These are phyloP conservation scores for Leucopsar rothschildi DNA, from an alignment of 2,113 vertebrate species.

Conservation along the genomic window DNA sequence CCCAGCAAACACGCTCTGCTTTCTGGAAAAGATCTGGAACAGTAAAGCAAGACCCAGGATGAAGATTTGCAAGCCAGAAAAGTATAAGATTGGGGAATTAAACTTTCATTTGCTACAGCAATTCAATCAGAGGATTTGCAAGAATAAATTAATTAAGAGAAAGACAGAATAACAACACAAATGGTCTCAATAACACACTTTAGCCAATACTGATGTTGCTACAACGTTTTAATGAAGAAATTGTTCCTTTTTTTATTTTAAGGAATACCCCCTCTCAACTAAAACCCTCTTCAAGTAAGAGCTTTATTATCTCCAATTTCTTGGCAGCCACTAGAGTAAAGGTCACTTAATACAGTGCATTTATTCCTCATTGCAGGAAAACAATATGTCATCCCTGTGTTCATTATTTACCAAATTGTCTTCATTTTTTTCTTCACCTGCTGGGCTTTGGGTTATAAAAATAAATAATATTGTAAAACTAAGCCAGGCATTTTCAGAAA, in stretches of 20 bases:
- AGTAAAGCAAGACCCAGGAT: neutral
- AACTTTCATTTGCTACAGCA: slow-evolving; percentile 1
- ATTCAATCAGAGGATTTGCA: slow-evolving; percentile 23
- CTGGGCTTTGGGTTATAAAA: slow-evolving; percentile 67
- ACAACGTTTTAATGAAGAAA: slow-evolving; percentile 53
- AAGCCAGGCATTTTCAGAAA: slow-evolving; percentile 59
- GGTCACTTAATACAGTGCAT: slow-evolving; percentile 77
- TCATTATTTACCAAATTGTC: slow-evolving; percentile 81
- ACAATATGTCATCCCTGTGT: slow-evolving; percentile 73
- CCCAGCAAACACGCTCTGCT: neutral
- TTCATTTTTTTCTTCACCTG: slow-evolving; percentile 77
- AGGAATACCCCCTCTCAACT: slow-evolving; percentile 44
- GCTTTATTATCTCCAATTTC: slow-evolving; percentile 77
- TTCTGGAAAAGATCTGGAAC: neutral
- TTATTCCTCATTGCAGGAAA: slow-evolving; percentile 75
- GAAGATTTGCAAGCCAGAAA: slow-evolving; percentile 10
- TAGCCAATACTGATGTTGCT: neutral
- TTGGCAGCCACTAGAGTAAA: slow-evolving; percentile 72
- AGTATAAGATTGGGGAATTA: slow-evolving; percentile 5
- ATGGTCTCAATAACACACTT: neutral
- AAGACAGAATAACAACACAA: neutral
- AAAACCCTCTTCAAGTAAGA: slow-evolving; percentile 65
- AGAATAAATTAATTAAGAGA: slow-evolving; percentile 26
- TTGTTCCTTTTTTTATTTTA: neutral
- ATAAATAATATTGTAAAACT: slow-evolving; percentile 72